Percentiles rank a stretch among this genome's conserved stretches.
These are phyloP conservation scores for Apaloderma vittatum DNA, from an alignment of 2,113 vertebrate genomes.

Conservation along the genomic window DNA sequence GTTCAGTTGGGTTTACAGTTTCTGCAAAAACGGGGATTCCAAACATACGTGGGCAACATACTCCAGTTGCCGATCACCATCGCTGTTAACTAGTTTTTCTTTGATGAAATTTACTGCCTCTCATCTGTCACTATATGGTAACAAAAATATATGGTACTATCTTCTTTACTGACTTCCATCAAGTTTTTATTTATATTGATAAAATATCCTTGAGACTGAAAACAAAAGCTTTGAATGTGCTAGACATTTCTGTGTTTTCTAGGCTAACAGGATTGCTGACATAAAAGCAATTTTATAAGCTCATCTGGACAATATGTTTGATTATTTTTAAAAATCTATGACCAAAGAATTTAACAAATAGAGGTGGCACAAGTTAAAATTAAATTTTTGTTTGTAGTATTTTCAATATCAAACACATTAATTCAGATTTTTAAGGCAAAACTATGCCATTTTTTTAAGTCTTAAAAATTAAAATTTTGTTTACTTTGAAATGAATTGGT, in stretches of 20 bases:
- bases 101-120: background rate
- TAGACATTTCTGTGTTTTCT: background rate
- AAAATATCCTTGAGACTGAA: background rate
- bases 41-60: background rate
- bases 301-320: background rate
- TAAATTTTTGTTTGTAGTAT: background rate
- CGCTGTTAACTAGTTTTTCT: background rate
- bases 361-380: background rate
- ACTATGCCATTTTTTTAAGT: background rate
- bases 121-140: background rate
- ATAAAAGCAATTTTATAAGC: background rate
- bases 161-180: background rate
- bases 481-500: background rate
- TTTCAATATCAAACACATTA: background rate
- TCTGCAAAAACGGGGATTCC: background rate
- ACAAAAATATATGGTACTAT: background rate
- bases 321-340: background rate
- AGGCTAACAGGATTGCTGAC: background rate
- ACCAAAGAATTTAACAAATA: background rate
- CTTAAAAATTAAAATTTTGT: accelerated
- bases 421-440: background rate
- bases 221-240: accelerated
- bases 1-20: background rate
- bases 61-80: background rate
- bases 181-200: background rate